A percentile compares a stretch with the other conserved stretches of the same genome.
Evolutionary conservation across 2,888 invertebrate species (phyloP).

Genomic region (Ashinkailepas kermadecensis): DNA sequence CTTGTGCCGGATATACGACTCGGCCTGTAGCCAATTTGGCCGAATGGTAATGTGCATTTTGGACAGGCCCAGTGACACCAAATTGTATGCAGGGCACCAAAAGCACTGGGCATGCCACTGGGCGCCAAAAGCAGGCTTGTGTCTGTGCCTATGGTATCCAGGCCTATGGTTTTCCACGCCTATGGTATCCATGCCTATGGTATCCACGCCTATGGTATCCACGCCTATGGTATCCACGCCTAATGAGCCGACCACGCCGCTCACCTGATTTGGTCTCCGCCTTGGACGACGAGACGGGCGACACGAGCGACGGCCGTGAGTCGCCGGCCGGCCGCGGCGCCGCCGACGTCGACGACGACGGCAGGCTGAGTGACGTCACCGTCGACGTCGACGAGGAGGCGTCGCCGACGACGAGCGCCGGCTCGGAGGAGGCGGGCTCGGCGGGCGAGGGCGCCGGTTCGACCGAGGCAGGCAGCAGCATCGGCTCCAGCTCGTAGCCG

Average conservation of each 20-base stretch:
- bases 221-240: no score
- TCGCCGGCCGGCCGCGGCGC: neutral
- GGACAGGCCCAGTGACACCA: no score
- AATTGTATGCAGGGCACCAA: no score
- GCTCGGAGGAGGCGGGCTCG: constrained; percentile 26
- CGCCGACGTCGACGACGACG: constrained; percentile 20
- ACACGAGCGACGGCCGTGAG: neutral
- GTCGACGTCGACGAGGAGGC: constrained; percentile 5
- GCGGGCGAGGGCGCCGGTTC: constrained; percentile 29
- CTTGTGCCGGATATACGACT: no score
- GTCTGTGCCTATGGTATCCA: no score
- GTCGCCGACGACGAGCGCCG: constrained; percentile 19
- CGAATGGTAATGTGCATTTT: no score
- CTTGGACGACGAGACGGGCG: neutral
- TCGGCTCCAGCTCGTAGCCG: constrained; percentile 24
- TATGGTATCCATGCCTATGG: no score
- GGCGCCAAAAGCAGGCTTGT: no score
- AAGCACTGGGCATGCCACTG: no score
- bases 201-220: no score
- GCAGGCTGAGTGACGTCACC: constrained; percentile 24
- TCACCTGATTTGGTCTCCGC: constrained; percentile 1
- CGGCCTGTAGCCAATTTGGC: no score
- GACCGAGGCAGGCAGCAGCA: constrained; percentile 24
- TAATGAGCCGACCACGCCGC: neutral
- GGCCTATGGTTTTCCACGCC: no score